Base-by-base conservation (phyloP, 2,797 vertebrate species). In the Takifugu ocellatus region DNA sequence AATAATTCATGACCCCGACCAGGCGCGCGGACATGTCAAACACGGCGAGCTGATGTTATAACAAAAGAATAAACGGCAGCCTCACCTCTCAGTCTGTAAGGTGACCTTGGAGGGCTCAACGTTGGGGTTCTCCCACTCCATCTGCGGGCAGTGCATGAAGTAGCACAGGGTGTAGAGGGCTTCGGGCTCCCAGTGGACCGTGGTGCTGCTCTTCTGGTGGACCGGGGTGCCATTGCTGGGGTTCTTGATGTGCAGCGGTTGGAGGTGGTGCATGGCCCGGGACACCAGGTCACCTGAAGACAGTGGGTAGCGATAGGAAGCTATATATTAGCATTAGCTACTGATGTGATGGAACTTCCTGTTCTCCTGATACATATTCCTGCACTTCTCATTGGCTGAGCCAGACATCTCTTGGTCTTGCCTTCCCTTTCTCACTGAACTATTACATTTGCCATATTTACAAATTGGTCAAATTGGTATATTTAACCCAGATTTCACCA, bases 101-200 rank as follows among this genome's bases (percentile, higher is more conserved):
- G 88, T 95, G 85, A 98, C 94, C 83, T 98, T 99, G 4, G 94
- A 96, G 0, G 96, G 96, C 64, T 99, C 97, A 49, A 98, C 92
- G 0, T 98, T 98, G 44, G 96, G 96, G 81, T 98, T 98, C 76
- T 99, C 97, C 95, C 96, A 98, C 52, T 99, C 97, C 92, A 98
- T 98, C 84, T 98, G 96, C 0, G 96, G 95, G 60, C 96, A 98
- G 89, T 98, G 97, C 97, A 99, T 99, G 89, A 99, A 99, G 87
- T 99, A 99, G 85, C 96, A 99, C 33, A 99, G 92, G 0, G 97
- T 98, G 71, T 99, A 96, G 11, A 99, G 91, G 26, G 96, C 96
- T 75, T 99, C 97, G 0, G 96, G 94, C 78, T 98, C 97, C 97
- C 97, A 99, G 88, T 97, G 96, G 31, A 96, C 89, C 0, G 90